Evolutionary conservation across 1,140 invertebrate genomes (phyloP).

Genomic region (Acromyrmex heyeri): DNA sequence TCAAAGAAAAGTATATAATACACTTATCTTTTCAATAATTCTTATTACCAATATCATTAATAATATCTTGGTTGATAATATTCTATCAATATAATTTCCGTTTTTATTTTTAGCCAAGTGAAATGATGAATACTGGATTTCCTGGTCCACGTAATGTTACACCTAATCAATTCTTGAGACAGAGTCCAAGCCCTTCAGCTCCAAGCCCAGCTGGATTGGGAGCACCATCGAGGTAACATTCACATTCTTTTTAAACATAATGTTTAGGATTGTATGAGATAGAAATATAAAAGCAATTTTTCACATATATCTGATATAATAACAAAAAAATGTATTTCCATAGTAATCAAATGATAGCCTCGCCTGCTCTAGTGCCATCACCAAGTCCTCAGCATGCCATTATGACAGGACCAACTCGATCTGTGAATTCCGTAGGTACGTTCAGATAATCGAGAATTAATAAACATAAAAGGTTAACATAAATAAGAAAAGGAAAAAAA

Average conservation of each 20-base stretch:
- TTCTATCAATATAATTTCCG: neutral
- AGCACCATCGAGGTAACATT: constrained; percentile 85
- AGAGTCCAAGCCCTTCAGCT: constrained; percentile 91
- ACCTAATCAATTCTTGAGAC: constrained; percentile 90
- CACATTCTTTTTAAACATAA: constrained; percentile 8
- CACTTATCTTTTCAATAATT: neutral
- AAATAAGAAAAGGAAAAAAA: neutral
- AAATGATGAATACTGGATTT: constrained; percentile 86
- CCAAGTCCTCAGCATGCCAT: constrained; percentile 89
- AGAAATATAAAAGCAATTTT: constrained; percentile 16
- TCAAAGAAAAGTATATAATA: constrained; percentile 82
- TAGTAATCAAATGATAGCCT: constrained; percentile 90
- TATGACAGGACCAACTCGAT: constrained; percentile 86
- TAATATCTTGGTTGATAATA: neutral
- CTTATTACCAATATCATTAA: neutral
- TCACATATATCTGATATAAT: neutral
- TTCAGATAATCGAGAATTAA: constrained; percentile 9
- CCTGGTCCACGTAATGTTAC: constrained; percentile 87
- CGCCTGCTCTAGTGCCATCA: constrained; percentile 91
- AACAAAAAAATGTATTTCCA: constrained; percentile 64
- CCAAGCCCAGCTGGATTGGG: constrained; percentile 90
- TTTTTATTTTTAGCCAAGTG: constrained; percentile 78
- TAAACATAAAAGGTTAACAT: constrained; percentile 38
- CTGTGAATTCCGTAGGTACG: constrained; percentile 84
- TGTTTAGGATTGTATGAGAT: neutral